These are phyloP conservation scores for Seriola rivoliana DNA, from an alignment of 2,113 vertebrate genomes.

Conservation along the genomic window DNA sequence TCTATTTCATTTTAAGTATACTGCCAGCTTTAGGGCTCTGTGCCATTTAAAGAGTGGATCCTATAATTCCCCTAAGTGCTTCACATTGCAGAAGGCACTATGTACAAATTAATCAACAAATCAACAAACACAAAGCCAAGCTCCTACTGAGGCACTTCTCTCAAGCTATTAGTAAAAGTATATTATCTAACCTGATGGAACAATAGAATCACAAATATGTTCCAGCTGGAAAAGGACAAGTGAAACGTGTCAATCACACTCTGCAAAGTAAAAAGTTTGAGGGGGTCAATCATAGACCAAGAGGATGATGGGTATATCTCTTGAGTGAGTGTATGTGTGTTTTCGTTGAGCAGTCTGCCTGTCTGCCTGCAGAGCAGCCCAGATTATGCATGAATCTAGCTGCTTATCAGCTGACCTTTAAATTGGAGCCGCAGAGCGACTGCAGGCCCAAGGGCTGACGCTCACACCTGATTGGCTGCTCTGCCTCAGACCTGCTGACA, in stretches of 20 bases:
- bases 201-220: conserved; percentile 9
- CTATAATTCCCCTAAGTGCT: conserved; percentile 71
- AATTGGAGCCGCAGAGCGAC: conserved; percentile 82
- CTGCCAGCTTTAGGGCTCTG: conserved; percentile 62
- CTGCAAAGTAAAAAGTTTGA: conserved; percentile 52
- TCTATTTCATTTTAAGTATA: conserved; percentile 66
- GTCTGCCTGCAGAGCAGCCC: conserved; percentile 62
- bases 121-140: conserved; percentile 65
- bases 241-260: conserved; percentile 13
- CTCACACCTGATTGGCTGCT: conserved; percentile 78
- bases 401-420: conserved; percentile 87
- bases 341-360: conserved; percentile 45
- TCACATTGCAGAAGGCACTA: conserved; percentile 58
- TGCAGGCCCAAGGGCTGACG: conserved; percentile 76
- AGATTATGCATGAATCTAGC: conserved; percentile 84
- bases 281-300: conserved; percentile 44
- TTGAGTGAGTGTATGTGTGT: conserved; percentile 39
- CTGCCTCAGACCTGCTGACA: conserved; percentile 82
- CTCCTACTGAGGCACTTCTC: conserved; percentile 38
- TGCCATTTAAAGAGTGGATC: conserved; percentile 67
- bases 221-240: conserved; percentile 10
- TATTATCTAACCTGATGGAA: conserved; percentile 46
- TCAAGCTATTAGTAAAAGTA: conserved; percentile 60
- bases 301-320: conserved; percentile 39
- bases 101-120: conserved; percentile 73